These are phyloP conservation scores for Ciconia boyciana DNA, from an alignment of 2,113 vertebrate genomes.

Conservation along the genomic window DNA sequence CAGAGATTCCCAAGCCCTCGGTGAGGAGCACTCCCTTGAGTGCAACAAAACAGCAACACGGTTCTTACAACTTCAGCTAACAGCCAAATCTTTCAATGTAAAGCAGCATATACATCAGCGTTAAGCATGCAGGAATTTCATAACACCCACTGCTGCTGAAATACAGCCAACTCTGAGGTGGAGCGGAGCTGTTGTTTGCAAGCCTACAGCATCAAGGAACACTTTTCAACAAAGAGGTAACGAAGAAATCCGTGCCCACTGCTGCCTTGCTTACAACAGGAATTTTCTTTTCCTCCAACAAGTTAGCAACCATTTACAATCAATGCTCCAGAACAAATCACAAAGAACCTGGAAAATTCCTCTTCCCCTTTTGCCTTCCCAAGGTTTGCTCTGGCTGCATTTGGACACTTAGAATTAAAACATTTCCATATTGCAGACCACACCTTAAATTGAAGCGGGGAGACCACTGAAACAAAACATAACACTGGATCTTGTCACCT, in stretches of 20 bases:
- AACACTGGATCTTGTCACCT: accelerated
- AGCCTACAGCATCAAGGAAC: not conserved
- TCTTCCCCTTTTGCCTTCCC: not conserved
- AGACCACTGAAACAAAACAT: accelerated
- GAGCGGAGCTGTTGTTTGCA: not conserved
- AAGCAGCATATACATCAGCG: not conserved
- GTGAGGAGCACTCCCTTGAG: not conserved
- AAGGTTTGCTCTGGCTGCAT: not conserved
- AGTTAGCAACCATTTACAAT: not conserved
- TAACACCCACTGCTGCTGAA: not conserved
- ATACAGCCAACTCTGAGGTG: not conserved
- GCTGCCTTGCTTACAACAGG: not conserved
- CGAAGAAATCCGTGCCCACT: not conserved
- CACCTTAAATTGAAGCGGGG: not conserved
- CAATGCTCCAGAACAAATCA: not conserved
- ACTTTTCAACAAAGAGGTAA: not conserved
- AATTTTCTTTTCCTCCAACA: not conserved
- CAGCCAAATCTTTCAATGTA: not conserved
- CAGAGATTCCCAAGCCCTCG: not conserved
- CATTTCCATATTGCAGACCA: not conserved
- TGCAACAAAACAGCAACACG: accelerated
- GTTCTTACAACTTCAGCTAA: not conserved
- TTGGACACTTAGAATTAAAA: not conserved
- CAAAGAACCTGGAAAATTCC: not conserved
- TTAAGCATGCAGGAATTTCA: not conserved